Evolutionary conservation across 2,888 invertebrate species (phyloP).

Genomic region (Stenolophus ochropezus): DNA sequence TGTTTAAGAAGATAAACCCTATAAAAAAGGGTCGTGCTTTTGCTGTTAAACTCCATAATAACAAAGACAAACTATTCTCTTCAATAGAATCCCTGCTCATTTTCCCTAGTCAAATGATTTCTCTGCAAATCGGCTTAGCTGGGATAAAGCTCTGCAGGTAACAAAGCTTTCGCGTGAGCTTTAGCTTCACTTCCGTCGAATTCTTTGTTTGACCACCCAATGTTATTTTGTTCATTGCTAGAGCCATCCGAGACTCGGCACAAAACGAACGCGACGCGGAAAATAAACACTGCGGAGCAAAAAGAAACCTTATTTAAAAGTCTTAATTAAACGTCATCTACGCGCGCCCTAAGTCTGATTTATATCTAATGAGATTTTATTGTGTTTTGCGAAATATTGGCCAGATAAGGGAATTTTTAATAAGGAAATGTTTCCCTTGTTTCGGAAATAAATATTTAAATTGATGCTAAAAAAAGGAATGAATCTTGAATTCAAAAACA

Average conservation of each 20-base stretch:
- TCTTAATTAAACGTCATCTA: constrained; percentile 21
- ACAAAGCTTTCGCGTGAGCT: constrained; percentile 19
- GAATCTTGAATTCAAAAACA: too few relatives aligned
- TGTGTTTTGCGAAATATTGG: not conserved
- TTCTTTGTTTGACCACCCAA: not conserved
- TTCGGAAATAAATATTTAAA: not conserved
- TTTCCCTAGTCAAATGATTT: constrained; percentile 4
- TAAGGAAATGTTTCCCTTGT: not conserved
- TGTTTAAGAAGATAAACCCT: not conserved
- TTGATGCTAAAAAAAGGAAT: too few relatives aligned
- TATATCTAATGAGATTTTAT: constrained; percentile 22
- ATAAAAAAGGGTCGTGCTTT: not conserved
- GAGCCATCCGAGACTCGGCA: not conserved
- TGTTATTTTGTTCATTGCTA: constrained; percentile 5
- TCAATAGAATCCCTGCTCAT: not conserved
- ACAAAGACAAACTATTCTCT: not conserved
- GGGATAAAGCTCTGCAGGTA: constrained; percentile 23
- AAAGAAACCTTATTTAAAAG: constrained; percentile 29
- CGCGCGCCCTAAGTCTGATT: not conserved
- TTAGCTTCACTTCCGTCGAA: not conserved
- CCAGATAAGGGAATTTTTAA: not conserved
- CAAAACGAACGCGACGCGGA: not conserved
- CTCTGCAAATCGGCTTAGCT: constrained; percentile 5
- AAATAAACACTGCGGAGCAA: not conserved
- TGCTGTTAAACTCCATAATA: not conserved